Conservation (phyloP, 1,140 invertebrate species). For the Cotesia vestalis region DNA sequence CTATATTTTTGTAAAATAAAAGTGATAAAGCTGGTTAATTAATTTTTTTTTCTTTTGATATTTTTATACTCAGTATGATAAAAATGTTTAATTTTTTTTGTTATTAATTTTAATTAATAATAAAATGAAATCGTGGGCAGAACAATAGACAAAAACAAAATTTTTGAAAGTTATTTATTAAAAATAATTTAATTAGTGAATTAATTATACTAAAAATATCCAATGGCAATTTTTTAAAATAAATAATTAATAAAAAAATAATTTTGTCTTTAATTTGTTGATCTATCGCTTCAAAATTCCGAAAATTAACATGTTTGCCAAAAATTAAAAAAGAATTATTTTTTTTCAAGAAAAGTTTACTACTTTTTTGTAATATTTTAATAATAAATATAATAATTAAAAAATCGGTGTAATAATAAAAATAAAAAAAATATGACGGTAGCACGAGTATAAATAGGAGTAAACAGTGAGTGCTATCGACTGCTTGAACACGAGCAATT, state of each 20-base stretch:
- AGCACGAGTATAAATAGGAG: conserved; percentile 17
- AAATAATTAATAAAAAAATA: too few species aligned
- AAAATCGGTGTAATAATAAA: too few species aligned
- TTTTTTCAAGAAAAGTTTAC: too few species aligned
- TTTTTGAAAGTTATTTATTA: neutral
- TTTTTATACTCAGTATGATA: neutral
- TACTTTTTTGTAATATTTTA: too few species aligned
- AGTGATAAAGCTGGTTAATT: neutral
- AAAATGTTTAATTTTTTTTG: neutral
- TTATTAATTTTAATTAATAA: neutral
- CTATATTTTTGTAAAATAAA: neutral
- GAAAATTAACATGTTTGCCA: too few species aligned
- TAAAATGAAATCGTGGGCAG: neutral
- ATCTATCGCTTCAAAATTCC: too few species aligned
- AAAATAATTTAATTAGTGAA: neutral
- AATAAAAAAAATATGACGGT: neutral
- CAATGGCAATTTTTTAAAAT: too few species aligned
- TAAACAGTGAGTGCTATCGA: neutral
- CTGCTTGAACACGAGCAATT: conserved; percentile 47
- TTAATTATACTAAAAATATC: neutral
- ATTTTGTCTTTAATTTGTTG: too few species aligned
- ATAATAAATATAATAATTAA: too few species aligned
- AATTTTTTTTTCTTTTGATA: neutral
- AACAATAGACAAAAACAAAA: conserved; percentile 1
- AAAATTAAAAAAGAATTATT: neutral